Base-by-base conservation (phyloP, 1,140 invertebrate species). In the Lepidurus arcticus region DNA sequence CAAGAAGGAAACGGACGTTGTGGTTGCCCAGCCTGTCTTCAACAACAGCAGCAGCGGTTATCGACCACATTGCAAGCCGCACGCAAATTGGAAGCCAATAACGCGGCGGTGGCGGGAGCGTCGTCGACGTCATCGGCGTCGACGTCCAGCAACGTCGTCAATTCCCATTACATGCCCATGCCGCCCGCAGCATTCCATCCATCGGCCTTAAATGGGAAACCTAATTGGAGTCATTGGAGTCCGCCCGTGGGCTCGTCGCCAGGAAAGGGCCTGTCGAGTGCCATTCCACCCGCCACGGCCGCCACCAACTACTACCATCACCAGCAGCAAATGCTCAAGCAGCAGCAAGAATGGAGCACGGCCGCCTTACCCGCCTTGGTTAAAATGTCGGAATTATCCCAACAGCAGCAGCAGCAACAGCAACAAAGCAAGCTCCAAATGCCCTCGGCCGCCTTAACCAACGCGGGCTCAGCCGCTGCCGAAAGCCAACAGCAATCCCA, bases 81-180 rank as follows among this genome's bases (percentile, higher is more conserved):
- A 65, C 53, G 53, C 53, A 65, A 65, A 65, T 65, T 65, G 53
- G 53, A 65, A 65, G 53, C 53, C 53, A 65, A 65, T 65, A 65
- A 65, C 21, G 53, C 16, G 53, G 21, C 16, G 16, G 53, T 13
- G 21, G 53, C 53, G 9, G 53, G 0, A 7, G 53, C 53, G 53
- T 65, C 53, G 53, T n/a, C 53, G 53, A 65, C 47, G 47, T 65
- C 47, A 65, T 65, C 47, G 47, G 47, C 47, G 47, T 65, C 47
- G 6, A 65, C 53, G 53, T 65, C 53, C 53, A 65, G 13, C 53
- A 65, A 21, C 13, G 53, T 65, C 53, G 53, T 65, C 53, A 65
- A 65, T 65, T 16, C 53, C 21, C 53, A 65, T 65, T 65, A 65
- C 21, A 65, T 65, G 53, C 53, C 53, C 53, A 65, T 65, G 53